Evolutionary conservation across 2,797 vertebrate genomes (phyloP).

Genomic region (Macropodus opercularis): DNA sequence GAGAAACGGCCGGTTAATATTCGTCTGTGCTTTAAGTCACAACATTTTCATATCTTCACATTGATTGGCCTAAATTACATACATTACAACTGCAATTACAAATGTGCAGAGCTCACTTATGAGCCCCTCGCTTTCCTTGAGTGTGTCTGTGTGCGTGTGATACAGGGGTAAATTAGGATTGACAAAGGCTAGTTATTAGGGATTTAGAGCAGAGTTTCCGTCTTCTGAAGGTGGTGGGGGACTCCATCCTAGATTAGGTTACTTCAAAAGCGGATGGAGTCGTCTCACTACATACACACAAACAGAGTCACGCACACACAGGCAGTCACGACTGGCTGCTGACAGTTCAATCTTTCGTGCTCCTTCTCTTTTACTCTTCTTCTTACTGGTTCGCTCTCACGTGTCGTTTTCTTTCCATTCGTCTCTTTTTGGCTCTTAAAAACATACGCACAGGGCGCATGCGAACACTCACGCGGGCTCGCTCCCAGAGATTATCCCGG

Average conservation of each 20-base stretch:
- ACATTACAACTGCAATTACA: too few relatives aligned
- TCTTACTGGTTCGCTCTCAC: slow-evolving; percentile 35
- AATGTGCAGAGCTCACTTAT: background rate
- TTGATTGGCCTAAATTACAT: background rate
- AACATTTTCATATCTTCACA: slow-evolving; percentile 9
- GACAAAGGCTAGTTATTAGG: slow-evolving; percentile 61
- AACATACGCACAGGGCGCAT: background rate
- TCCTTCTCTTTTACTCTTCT: slow-evolving; percentile 35
- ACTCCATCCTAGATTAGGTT: slow-evolving; percentile 65
- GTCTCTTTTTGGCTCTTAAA: background rate
- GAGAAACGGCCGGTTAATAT: slow-evolving; percentile 47
- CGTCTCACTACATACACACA: slow-evolving; percentile 16
- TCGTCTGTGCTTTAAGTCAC: background rate
- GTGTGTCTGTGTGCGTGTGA: slow-evolving; percentile 38
- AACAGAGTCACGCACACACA: slow-evolving; percentile 25
- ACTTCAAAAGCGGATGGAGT: slow-evolving; percentile 67
- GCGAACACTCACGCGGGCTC: slow-evolving; percentile 4
- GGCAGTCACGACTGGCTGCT: slow-evolving; percentile 40
- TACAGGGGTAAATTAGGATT: slow-evolving; percentile 45
- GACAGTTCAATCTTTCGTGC: slow-evolving; percentile 59
- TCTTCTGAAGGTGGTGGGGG: slow-evolving; percentile 31
- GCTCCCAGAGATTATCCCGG: slow-evolving; percentile 56
- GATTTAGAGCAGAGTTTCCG: slow-evolving; percentile 51
- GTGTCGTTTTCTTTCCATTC: slow-evolving; percentile 33
- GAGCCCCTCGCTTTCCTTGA: background rate